Conservation (phyloP, 2,797 vertebrate species). For the Hoplostethus mediterraneus region DNA sequence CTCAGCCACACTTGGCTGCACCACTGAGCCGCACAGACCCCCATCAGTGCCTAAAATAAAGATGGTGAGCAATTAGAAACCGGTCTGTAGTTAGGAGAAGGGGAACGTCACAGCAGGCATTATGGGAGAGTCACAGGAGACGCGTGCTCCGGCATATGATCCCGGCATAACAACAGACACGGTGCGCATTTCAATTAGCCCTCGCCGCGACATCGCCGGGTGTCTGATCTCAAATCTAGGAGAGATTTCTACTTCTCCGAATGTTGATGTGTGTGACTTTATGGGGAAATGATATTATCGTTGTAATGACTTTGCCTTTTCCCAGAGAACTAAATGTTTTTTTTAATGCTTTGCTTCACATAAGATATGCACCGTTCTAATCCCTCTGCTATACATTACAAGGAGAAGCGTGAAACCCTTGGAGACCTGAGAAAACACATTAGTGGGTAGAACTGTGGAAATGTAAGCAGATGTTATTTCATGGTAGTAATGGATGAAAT, state of each 20-base stretch:
- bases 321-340: conserved; percentile 32
- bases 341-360: conserved; percentile 21
- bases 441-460: not conserved
- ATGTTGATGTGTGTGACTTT: conserved; percentile 58
- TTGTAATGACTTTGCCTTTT: conserved; percentile 34
- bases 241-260: conserved; percentile 51
- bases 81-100: conserved; percentile 58
- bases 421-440: not conserved
- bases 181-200: conserved; percentile 77
- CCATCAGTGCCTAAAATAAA: conserved; percentile 62
- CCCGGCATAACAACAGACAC: conserved; percentile 74
- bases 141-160: conserved; percentile 80
- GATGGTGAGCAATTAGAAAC: conserved; percentile 77
- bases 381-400: not conserved
- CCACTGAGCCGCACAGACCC: conserved; percentile 60
- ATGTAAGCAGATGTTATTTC: conserved; percentile 16
- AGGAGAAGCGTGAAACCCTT: conserved; percentile 16
- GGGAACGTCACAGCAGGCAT: conserved; percentile 76
- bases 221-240: conserved; percentile 64
- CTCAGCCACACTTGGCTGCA: conserved; percentile 74
- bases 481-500: conserved; percentile 22
- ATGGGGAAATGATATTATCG: conserved; percentile 21
- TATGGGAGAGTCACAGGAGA: conserved; percentile 73
- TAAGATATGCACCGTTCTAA: conserved; percentile 11
- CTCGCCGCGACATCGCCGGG: conserved; percentile 59